Conservation (phyloP, 2,797 vertebrate genomes). For the Phrynocephalus vlangalii region DNA sequence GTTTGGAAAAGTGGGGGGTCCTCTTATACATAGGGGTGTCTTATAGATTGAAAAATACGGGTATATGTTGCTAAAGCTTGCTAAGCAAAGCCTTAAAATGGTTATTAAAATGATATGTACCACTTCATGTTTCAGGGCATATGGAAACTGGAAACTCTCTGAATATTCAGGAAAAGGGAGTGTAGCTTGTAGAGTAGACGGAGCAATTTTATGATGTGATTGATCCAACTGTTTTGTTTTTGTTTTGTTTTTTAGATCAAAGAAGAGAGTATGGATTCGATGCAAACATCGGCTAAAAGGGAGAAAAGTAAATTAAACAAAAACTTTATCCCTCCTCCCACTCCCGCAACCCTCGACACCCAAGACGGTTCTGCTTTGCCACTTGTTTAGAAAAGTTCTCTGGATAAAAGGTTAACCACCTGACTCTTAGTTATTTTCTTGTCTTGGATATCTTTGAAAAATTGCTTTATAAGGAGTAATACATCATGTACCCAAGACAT, state of each 20-base stretch:
- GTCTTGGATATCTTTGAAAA: constrained; percentile 84
- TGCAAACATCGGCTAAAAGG: constrained; percentile 65
- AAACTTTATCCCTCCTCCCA: constrained; percentile 50
- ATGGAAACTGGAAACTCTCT: no score
- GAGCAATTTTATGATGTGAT: no score
- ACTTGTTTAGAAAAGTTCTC: constrained; percentile 80
- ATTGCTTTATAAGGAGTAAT: constrained; percentile 83
- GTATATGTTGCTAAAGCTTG: no score
- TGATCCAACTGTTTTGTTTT: no score
- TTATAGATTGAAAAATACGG: no score
- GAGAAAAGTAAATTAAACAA: constrained; percentile 63
- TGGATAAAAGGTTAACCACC: constrained; percentile 79
- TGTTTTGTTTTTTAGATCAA: constrained; percentile 42
- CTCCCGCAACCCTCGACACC: constrained; percentile 40
- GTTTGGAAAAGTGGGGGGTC: no score
- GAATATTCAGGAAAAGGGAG: no score
- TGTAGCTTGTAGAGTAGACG: no score
- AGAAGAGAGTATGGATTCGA: constrained; percentile 22
- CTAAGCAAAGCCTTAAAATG: constrained; percentile 17
- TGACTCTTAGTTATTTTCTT: constrained; percentile 75
- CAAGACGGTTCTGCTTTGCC: constrained; percentile 74
- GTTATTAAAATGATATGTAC: not conserved
- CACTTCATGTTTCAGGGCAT: not conserved
- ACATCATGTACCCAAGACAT: constrained; percentile 82
- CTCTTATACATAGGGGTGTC: no score